Conservation (phyloP, 2,797 vertebrate species). For the Orestias chungarensis region DNA sequence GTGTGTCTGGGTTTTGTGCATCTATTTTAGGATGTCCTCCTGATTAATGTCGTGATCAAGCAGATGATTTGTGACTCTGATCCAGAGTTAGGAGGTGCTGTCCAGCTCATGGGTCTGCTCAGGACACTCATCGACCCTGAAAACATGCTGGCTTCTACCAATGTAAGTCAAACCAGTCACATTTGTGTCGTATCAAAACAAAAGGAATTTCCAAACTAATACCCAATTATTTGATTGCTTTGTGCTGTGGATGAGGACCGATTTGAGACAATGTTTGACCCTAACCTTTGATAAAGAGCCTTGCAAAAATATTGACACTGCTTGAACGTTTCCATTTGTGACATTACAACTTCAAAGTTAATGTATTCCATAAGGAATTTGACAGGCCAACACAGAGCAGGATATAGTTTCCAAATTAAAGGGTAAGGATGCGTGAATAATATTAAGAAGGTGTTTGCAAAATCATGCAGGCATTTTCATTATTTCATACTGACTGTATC, state of each 20-base stretch:
- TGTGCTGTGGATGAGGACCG: too few species aligned
- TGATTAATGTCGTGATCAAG: constrained; percentile 98
- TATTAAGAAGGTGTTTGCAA: too few species aligned
- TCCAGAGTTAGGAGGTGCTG: constrained; percentile 95
- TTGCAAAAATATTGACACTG: background rate
- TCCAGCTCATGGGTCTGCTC: constrained; percentile 97
- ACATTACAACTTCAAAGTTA: background rate
- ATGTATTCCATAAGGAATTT: background rate
- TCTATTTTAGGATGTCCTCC: constrained; percentile 89
- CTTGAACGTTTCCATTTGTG: background rate
- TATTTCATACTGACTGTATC: too few species aligned
- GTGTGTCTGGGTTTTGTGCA: constrained; percentile 5
- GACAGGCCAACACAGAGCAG: too few species aligned
- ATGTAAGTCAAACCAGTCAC: constrained; percentile 80
- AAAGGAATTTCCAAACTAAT: too few species aligned
- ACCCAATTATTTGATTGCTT: background rate
- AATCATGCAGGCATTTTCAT: too few species aligned
- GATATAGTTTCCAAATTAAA: too few species aligned
- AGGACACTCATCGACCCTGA: constrained; percentile 98
- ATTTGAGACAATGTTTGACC: background rate
- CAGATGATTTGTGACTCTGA: constrained; percentile 99
- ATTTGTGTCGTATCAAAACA: background rate
- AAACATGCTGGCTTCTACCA: constrained; percentile 97
- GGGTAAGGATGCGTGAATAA: too few species aligned
- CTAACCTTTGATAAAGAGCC: background rate